Conservation (phyloP, 2,888 invertebrate species). For the Drosophila buzzatii region DNA sequence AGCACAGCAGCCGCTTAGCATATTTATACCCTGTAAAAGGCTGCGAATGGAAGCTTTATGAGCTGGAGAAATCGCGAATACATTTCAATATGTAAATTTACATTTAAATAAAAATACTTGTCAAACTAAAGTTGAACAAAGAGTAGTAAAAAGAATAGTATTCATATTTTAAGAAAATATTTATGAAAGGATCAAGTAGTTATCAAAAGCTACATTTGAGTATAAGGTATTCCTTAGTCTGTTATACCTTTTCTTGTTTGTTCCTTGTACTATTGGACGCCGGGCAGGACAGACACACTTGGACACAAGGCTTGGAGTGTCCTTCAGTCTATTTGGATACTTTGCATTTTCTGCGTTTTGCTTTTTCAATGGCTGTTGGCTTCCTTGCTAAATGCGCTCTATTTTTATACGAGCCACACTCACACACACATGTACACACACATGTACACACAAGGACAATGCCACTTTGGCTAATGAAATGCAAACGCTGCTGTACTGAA, state of each 20-base stretch:
- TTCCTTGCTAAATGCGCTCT: slow-evolving; percentile 68
- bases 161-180: background rate
- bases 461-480: slow-evolving; percentile 81
- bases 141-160: too few species aligned
- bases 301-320: slow-evolving; percentile 72
- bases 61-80: background rate
- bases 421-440: slow-evolving; percentile 32
- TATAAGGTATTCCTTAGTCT: slow-evolving; percentile 21
- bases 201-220: too few species aligned
- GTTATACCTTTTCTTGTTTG: too few species aligned
- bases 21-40: slow-evolving; percentile 40
- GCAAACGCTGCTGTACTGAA: slow-evolving; percentile 67
- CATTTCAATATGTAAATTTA: too few species aligned
- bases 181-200: background rate
- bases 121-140: background rate
- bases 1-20: slow-evolving; percentile 53
- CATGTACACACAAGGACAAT: slow-evolving; percentile 54
- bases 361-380: slow-evolving; percentile 46
- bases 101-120: too few species aligned
- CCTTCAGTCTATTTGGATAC: slow-evolving; percentile 81
- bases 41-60: too few species aligned
- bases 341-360: slow-evolving; percentile 70
- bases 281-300: slow-evolving; percentile 57
- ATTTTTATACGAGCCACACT: slow-evolving; percentile 60
- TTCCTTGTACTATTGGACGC: slow-evolving; percentile 6